phyloP scores from a whole-genome alignment of 1,140 invertebrate species.

The Drosophila ananassae region DNA sequence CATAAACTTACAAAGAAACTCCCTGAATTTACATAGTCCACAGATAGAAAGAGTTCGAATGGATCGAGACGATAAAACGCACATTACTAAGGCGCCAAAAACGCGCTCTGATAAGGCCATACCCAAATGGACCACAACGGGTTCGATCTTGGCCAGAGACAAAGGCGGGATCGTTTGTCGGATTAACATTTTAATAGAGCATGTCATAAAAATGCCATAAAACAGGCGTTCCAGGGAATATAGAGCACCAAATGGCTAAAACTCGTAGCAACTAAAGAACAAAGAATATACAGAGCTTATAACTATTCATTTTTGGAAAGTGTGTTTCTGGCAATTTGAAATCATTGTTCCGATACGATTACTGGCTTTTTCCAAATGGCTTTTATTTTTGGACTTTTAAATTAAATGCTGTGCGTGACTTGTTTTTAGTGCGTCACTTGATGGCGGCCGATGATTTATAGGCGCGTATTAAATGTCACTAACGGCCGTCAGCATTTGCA shows the following conservation, averaged over 20 bases:
- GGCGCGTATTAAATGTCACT: slow-evolving; percentile 62
- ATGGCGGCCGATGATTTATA: slow-evolving; percentile 64
- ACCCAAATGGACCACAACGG: slow-evolving; percentile 56
- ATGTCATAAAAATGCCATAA: slow-evolving; percentile 69
- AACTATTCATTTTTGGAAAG: slow-evolving; percentile 44
- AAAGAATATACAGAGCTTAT: slow-evolving; percentile 11
- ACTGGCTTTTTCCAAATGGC: slow-evolving; percentile 22
- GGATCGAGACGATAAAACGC: slow-evolving; percentile 65
- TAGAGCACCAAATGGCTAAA: slow-evolving; percentile 39
- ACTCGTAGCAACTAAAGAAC: not conserved
- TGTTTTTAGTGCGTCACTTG: slow-evolving; percentile 44
- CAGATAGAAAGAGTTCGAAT: slow-evolving; percentile 12
- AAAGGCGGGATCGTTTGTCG: slow-evolving; percentile 51
- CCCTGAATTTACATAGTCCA: slow-evolving; percentile 67
- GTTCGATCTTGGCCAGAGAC: slow-evolving; percentile 25
- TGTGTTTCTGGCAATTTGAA: slow-evolving; percentile 28
- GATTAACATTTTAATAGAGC: slow-evolving; percentile 80
- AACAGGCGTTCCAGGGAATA: slow-evolving; percentile 48
- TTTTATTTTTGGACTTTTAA: slow-evolving; percentile 24
- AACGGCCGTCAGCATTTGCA: slow-evolving; percentile 63
- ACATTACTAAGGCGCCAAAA: slow-evolving; percentile 80
- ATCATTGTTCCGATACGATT: slow-evolving; percentile 34
- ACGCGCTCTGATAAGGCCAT: slow-evolving; percentile 62
- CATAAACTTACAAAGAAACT: slow-evolving; percentile 61
- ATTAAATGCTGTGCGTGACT: slow-evolving; percentile 68